Evolutionary conservation across 37 sponge, comb jelly and placozoan genomes (phyloP), one percentile per base, ranked within the genome.

Genomic region (Eunapius fragilis): DNA sequence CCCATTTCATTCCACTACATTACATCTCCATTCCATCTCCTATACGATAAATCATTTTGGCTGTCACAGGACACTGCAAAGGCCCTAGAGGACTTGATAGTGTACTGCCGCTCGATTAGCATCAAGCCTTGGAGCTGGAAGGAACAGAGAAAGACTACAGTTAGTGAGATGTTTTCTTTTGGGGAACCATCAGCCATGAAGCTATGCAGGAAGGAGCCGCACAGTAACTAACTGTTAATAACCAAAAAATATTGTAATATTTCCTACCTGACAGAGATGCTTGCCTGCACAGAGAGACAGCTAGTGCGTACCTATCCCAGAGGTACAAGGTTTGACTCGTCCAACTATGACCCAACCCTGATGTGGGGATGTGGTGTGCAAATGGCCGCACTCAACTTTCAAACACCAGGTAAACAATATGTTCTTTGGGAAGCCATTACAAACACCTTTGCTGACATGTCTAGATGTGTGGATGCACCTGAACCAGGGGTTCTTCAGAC

Each of bases 351-450:
- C 71, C 91, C 95, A 2, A 68, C 82, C 25, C 67, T 72, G 26
- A 70, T 90, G 80, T 94, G 95, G 95, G 78, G 82, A 31, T 86
- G 84, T 85, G 95, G 95, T 17, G 83, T 94, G 38, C 95, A 94
- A 25, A 49, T 94, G 89, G 95, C 88, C 0, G 92, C 95, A 0
- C 86, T 94, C 45, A 94, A 94, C 77, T 86, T 81, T 83, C 95
- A 94, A 84, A 78, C 85, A 30, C 91, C 95, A 28, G 91, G 91
- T 91, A 67, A 22, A 38, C 70, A 19, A 0, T 24, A 48, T 25
- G 25, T 2, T n/a, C n/a, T n/a, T 28, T 68, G 11, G 31, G 33
- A 14, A 45, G n/a, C 13, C 23, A 25, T 27, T 6, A 11, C 26
- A 22, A 30, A 67, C 0, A 47, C 36, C 58, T 35, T 6, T 67